A percentile compares a stretch with the other conserved stretches of the same genome.
Evolutionary conservation across 2,888 invertebrate species (phyloP).

Genomic region (Oeneis ivallda): DNA sequence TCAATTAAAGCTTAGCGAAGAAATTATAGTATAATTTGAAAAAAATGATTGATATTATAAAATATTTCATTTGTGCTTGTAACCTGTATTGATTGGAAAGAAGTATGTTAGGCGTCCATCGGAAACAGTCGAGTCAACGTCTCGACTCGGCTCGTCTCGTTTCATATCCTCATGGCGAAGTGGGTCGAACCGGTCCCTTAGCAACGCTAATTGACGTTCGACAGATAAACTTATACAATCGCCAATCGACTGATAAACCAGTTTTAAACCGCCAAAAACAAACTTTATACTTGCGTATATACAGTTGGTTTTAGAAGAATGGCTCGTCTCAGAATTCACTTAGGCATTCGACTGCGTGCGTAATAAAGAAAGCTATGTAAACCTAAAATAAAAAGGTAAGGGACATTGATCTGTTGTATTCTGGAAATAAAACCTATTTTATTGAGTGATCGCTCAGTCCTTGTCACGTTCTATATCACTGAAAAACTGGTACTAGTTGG

Average conservation of each 20-base stretch:
- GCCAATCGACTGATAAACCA: slow-evolving; percentile 38
- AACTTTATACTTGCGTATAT: slow-evolving; percentile 39
- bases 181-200: slow-evolving; percentile 64
- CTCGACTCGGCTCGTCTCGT: slow-evolving; percentile 47
- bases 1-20: not conserved
- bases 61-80: not conserved
- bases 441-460: slow-evolving; percentile 68
- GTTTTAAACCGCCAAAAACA: slow-evolving; percentile 27
- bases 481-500: slow-evolving; percentile 57
- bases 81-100: slow-evolving; percentile 41
- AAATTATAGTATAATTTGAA: not conserved
- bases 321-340: slow-evolving; percentile 53
- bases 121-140: slow-evolving; percentile 43
- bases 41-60: not conserved
- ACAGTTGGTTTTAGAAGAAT: slow-evolving; percentile 58
- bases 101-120: slow-evolving; percentile 50
- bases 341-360: slow-evolving; percentile 57
- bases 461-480: slow-evolving; percentile 74
- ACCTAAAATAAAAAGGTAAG: slow-evolving; percentile 56
- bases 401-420: slow-evolving; percentile 72
- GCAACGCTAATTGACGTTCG: slow-evolving; percentile 72
- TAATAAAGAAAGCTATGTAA: slow-evolving; percentile 59
- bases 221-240: slow-evolving; percentile 51
- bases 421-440: slow-evolving; percentile 75
- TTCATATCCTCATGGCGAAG: slow-evolving; percentile 56